Base-by-base conservation (phyloP, 2,113 vertebrate genomes). In the Perognathus longimembris region DNA sequence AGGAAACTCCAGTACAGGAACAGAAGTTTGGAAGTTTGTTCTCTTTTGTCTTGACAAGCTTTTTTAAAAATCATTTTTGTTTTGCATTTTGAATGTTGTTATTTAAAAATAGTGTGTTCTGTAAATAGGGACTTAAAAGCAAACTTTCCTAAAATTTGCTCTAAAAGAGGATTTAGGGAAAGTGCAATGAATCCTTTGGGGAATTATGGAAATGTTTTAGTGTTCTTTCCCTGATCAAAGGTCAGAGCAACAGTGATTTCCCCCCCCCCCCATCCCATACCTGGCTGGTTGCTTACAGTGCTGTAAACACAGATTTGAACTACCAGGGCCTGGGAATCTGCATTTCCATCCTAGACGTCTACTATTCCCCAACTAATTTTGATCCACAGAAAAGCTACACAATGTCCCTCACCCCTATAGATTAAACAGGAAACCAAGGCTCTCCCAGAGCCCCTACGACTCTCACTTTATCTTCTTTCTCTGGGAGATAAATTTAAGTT, bases 401-500 rank as follows among this genome's bases (percentile, higher is more conserved):
- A 70, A 1, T 5, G 64, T 82, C 45, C 11, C 15, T 54, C 8
- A 54, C 50, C 67, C 0, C 8, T 12, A 2, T 5, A 14, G 66
- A 1, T 7, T 38, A 21, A 40, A 24, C n/a, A 69, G 4, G 26
- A 26, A 18, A 26, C 22, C 6, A 3, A 26, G 22, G 70, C 54
- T 21, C 34, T 42, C n/a, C n/a, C 17, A 59, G 30, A 30, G 10
- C 20, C 24, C 63, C 64, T 4, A 3, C 22, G 81, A 59, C 61
- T 40, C 57, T 0, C n/a, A 34, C 11, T 61, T 34, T 18, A 3
- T 54, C 32, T 18, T 38, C 18, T 40, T 57, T 69, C n/a, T 79
- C 59, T 22, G 22, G 64, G 71, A 92, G 36, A 24, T 1, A 21
- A n/a, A n/a, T 69, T 92, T 83, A 36, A 74, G 26, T 92, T 75